Conservation (phyloP, 2,888 invertebrate species). For the Parnassius glacialis region DNA sequence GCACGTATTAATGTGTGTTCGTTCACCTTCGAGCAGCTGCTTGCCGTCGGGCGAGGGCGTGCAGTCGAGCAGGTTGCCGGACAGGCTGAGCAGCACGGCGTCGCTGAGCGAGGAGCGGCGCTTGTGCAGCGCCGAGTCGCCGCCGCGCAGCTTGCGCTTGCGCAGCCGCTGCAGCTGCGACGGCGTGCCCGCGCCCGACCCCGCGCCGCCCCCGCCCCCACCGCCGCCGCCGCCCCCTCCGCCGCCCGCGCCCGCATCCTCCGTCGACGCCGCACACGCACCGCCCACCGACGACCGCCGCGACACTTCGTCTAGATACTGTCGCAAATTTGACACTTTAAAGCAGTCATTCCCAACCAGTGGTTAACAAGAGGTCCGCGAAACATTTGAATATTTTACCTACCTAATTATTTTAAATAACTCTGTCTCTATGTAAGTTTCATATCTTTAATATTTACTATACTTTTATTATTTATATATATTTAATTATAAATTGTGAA, state of each 20-base stretch:
- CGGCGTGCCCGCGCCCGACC: constrained; percentile 51
- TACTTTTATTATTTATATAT: too few species aligned
- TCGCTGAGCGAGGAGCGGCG: constrained; percentile 93
- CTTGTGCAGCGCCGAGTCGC: constrained; percentile 84
- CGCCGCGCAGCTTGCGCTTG: constrained; percentile 88
- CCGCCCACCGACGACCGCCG: constrained; percentile 72
- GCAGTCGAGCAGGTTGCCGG: constrained; percentile 93
- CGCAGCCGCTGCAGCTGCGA: constrained; percentile 80
- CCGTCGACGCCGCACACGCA: constrained; percentile 49
- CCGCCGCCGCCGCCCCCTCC: constrained; percentile 26
- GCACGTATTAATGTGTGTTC: too few species aligned
- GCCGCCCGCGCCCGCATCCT: constrained; percentile 33
- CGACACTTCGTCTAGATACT: constrained; percentile 76
- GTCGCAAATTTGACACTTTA: not conserved
- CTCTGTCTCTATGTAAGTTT: too few species aligned
- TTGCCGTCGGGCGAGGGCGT: constrained; percentile 90
- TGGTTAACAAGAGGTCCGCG: too few species aligned
- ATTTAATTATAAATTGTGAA: too few species aligned
- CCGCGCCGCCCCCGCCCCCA: constrained; percentile 29
- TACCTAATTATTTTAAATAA: too few species aligned
- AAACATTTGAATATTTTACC: too few species aligned
- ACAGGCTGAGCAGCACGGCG: constrained; percentile 90
- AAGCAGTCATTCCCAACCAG: too few species aligned
- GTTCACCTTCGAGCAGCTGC: constrained; percentile 73
- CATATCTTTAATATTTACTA: too few species aligned